These are phyloP conservation scores for Ctenoplectra terminalis DNA, from an alignment of 1,140 invertebrate species.

Conservation along the genomic window DNA sequence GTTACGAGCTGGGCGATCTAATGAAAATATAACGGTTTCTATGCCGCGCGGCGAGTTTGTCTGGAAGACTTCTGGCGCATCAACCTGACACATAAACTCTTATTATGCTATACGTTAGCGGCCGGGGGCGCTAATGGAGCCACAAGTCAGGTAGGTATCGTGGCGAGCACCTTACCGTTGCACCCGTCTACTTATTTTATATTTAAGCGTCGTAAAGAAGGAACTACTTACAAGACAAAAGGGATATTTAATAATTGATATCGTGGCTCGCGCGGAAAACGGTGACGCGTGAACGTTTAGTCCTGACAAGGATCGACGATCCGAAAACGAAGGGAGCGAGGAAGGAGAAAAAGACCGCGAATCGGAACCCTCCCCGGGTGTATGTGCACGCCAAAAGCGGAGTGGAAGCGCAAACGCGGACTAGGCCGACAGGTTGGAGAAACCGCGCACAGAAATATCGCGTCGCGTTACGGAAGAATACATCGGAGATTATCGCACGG, in stretches of 20 bases:
- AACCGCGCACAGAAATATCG: constrained; percentile 19
- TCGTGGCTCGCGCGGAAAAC: constrained; percentile 30
- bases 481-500: constrained; percentile 45
- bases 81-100: constrained; percentile 84
- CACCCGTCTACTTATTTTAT: constrained; percentile 82
- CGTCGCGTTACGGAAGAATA: constrained; percentile 34
- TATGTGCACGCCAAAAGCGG: neutral
- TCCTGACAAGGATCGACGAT: constrained; percentile 39
- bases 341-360: neutral
- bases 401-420: neutral
- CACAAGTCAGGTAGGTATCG: constrained; percentile 80
- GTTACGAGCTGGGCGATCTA: constrained; percentile 71
- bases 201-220: constrained; percentile 83
- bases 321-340: neutral
- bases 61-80: constrained; percentile 81
- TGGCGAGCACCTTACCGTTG: constrained; percentile 73
- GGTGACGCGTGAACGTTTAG: constrained; percentile 55
- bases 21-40: constrained; percentile 83
- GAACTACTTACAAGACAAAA: constrained; percentile 79
- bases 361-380: too few species aligned
- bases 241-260: constrained; percentile 78
- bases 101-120: constrained; percentile 83
- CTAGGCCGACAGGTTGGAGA: neutral
- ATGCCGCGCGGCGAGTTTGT: constrained; percentile 79
- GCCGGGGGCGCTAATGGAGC: constrained; percentile 82